Percentiles rank a stretch among this genome's conserved stretches.
These are phyloP conservation scores for Patella pellucida DNA, from an alignment of 2,888 invertebrate species.

Conservation along the genomic window DNA sequence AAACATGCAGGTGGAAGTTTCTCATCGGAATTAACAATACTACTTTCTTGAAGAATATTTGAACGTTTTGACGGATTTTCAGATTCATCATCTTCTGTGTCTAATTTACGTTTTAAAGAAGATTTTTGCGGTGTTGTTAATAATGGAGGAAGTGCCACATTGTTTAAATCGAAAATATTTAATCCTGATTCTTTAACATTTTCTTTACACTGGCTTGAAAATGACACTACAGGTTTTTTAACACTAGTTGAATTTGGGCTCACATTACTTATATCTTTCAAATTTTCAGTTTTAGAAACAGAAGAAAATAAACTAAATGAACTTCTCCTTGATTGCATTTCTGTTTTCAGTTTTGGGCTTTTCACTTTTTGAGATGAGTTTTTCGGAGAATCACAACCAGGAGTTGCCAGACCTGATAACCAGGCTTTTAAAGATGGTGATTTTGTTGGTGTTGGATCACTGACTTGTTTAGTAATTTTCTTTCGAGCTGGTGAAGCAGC, in stretches of 20 bases:
- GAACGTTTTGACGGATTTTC: not conserved
- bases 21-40: not conserved
- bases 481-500: slow-evolving; percentile 26
- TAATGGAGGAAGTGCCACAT: not conserved
- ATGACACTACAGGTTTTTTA: not conserved
- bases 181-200: not conserved
- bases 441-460: slow-evolving; percentile 19
- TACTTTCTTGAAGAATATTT: not conserved
- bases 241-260: not conserved
- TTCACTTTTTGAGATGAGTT: slow-evolving; percentile 1
- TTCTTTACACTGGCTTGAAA: not conserved
- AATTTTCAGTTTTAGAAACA: slow-evolving; percentile 12
- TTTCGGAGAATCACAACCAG: slow-evolving; percentile 9
- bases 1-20: not conserved
- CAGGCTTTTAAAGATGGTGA: slow-evolving; percentile 51
- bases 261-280: slow-evolving; percentile 30
- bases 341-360: not conserved
- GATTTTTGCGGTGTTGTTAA: not conserved
- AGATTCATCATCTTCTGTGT: not conserved
- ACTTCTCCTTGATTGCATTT: not conserved
- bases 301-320: not conserved
- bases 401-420: slow-evolving; percentile 41
- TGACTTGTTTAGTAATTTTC: slow-evolving; percentile 30
- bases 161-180: not conserved
- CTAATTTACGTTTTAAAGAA: slow-evolving; percentile 10